These are phyloP conservation scores for Sialis lutaria DNA, from an alignment of 2,888 invertebrate genomes.

Conservation along the genomic window DNA sequence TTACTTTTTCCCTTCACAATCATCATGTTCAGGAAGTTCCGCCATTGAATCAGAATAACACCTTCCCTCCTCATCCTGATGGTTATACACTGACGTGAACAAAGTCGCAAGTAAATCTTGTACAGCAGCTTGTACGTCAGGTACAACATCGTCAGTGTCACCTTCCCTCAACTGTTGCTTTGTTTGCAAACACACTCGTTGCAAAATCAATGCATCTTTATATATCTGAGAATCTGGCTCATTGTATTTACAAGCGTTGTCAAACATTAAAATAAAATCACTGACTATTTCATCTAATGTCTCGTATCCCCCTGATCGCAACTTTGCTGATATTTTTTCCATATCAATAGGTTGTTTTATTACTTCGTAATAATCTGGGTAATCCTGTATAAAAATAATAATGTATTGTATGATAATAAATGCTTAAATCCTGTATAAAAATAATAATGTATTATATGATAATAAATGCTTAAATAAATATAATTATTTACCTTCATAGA, in stretches of 20 bases:
- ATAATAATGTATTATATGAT: background rate
- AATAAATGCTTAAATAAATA: background rate
- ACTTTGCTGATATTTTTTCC: conserved; percentile 78
- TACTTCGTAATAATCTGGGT: conserved; percentile 94
- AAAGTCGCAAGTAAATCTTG: conserved; percentile 81
- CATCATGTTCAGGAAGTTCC: conserved; percentile 80
- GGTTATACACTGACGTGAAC: conserved; percentile 87
- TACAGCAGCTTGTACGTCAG: conserved; percentile 76
- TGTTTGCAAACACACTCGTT: conserved; percentile 80
- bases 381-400: conserved; percentile 38
- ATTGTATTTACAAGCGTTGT: conserved; percentile 94
- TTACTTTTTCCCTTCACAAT: conserved; percentile 46
- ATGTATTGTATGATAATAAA: background rate
- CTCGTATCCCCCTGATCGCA: conserved; percentile 60
- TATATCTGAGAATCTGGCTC: conserved; percentile 96
- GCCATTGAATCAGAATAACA: conserved; percentile 94
- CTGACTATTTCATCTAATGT: conserved; percentile 72
- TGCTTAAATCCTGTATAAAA: background rate
- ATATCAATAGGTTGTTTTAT: conserved; percentile 94
- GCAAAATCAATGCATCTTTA: conserved; percentile 86
- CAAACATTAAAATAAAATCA: conserved; percentile 86
- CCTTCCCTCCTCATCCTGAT: conserved; percentile 91
- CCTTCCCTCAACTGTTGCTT: conserved; percentile 64
- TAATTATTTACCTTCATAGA: conserved; percentile 49
- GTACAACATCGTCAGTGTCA: conserved; percentile 69